Evolutionary conservation across 64 coral and sea anemone genomes (phyloP).

Genomic region (Pocillopora damicornis): DNA sequence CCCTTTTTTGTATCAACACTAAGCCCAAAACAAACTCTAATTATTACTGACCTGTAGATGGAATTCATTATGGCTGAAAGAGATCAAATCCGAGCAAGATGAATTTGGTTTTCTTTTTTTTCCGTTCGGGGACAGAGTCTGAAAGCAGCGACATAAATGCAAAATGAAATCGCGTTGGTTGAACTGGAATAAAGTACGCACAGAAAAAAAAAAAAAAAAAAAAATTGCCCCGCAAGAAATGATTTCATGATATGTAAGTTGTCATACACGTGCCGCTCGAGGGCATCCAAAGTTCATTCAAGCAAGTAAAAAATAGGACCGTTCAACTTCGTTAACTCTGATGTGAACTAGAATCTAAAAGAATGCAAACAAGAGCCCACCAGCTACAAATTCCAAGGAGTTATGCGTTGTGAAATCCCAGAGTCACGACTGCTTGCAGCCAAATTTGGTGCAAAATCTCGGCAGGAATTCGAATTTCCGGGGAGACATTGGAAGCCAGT

Average conservation of each 20-base stretch:
- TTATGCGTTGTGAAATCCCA: not conserved
- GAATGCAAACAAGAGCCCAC: not conserved
- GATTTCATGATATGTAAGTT: not conserved
- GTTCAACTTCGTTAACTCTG: not conserved
- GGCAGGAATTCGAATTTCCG: too few species aligned
- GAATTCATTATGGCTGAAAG: not conserved
- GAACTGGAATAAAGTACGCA: not conserved
- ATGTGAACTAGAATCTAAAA: not conserved
- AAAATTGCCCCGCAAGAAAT: not conserved
- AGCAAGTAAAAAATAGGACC: not conserved
- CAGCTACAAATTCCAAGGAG: not conserved
- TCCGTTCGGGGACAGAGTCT: not conserved
- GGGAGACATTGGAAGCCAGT: not conserved
- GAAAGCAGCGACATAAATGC: not conserved
- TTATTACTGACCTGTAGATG: not conserved
- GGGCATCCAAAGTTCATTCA: not conserved
- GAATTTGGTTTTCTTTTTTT: not conserved
- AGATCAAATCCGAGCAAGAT: not conserved
- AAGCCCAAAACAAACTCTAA: too few species aligned
- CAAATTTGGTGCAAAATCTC: not conserved
- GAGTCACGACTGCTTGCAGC: not conserved
- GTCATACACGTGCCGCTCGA: not conserved
- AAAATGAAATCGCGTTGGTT: not conserved
- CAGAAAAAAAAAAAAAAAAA: not conserved
- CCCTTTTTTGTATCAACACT: too few species aligned